A percentile compares a stretch with the other conserved stretches of the same genome.
Conservation (phyloP, 2,888 invertebrate genomes). For the Eutolmus rufibarbis region DNA sequence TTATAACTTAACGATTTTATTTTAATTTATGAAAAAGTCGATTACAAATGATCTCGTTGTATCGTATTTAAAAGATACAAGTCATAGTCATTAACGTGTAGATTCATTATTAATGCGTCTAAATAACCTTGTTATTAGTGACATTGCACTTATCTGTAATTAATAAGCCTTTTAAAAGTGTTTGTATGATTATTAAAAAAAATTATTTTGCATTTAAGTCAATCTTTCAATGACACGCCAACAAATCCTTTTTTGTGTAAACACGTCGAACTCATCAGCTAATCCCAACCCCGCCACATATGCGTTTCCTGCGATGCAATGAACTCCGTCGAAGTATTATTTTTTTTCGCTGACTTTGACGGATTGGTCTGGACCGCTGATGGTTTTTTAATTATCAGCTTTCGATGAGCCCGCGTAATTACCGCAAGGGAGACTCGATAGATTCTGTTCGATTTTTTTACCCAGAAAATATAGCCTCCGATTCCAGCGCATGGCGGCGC, state of each 20-base stretch:
- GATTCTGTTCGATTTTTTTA: conserved; percentile 43
- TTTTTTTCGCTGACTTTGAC: conserved; percentile 43
- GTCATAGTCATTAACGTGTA: too few species aligned
- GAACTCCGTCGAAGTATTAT: background rate
- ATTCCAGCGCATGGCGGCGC: background rate
- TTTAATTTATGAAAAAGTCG: too few species aligned
- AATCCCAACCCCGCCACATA: background rate
- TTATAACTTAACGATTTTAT: too few species aligned
- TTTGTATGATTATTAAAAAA: too few species aligned
- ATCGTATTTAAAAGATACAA: too few species aligned
- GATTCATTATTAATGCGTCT: too few species aligned
- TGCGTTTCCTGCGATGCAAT: conserved; percentile 7
- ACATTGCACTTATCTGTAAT: too few species aligned
- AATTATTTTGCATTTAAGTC: background rate
- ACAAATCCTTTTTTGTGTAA: background rate
- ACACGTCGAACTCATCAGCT: background rate
- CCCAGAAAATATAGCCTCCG: background rate
- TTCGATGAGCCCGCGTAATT: conserved; percentile 39
- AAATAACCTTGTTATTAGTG: too few species aligned
- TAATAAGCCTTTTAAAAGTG: too few species aligned
- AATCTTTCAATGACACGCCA: background rate
- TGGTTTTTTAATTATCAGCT: conserved; percentile 45
- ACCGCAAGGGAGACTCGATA: conserved; percentile 13
- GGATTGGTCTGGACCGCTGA: conserved; percentile 41
- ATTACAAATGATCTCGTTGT: too few species aligned